These are phyloP conservation scores for Drusus annulatus DNA, from an alignment of 1,140 invertebrate species.

Conservation along the genomic window DNA sequence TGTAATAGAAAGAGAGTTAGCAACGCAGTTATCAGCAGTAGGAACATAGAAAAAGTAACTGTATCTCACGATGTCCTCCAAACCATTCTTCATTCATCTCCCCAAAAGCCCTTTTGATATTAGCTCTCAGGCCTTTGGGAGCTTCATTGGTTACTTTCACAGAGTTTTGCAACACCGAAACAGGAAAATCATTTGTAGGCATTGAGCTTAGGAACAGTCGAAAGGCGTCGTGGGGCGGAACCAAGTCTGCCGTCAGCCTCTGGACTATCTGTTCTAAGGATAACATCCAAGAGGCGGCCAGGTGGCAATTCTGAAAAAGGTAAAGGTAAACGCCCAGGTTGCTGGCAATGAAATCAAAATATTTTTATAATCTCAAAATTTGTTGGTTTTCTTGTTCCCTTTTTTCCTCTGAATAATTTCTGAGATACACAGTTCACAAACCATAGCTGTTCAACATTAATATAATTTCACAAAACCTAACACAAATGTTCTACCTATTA, in stretches of 20 bases:
- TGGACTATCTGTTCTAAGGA: conserved; percentile 80
- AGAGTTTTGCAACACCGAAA: conserved; percentile 91
- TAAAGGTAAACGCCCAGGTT: no score
- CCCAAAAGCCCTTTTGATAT: conserved; percentile 85
- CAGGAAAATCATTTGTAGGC: conserved; percentile 89
- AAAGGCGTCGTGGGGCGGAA: conserved; percentile 79
- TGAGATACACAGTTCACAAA: no score
- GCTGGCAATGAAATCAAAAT: no score
- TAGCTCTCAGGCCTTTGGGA: conserved; percentile 87
- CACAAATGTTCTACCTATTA: no score
- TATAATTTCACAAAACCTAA: no score
- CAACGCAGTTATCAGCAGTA: no score
- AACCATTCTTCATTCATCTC: conserved; percentile 87
- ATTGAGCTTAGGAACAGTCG: conserved; percentile 91
- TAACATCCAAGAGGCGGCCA: conserved; percentile 93
- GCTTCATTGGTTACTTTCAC: conserved; percentile 96
- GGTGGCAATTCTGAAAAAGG: conserved; percentile 86
- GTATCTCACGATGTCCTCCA: conserved; percentile 79
- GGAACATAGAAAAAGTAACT: no score
- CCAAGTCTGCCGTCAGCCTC: conserved; percentile 76
- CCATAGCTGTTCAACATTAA: no score
- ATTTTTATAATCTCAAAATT: no score
- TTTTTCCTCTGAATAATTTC: no score
- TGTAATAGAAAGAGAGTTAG: no score
- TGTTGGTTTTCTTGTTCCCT: no score